phyloP scores from a whole-genome alignment of 2,113 vertebrate species.

The Falcunculus frontatus region DNA sequence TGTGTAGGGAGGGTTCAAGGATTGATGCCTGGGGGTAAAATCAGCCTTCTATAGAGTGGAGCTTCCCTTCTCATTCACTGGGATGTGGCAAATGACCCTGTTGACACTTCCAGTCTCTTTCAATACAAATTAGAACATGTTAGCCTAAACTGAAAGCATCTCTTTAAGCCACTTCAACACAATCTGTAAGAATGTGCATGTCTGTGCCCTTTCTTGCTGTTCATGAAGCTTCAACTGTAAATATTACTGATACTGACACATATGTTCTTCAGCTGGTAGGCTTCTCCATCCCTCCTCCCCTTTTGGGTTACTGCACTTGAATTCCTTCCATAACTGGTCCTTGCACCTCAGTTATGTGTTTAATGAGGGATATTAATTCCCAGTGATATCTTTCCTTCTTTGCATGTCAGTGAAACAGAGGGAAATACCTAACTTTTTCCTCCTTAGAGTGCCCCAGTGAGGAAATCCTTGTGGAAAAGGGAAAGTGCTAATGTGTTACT shows the following conservation, averaged over 20 bases:
- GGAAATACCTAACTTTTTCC: neutral
- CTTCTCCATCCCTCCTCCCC: neutral
- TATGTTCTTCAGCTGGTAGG: constrained; percentile 39
- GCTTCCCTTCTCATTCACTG: neutral
- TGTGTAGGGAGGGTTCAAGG: neutral
- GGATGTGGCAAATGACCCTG: constrained; percentile 3
- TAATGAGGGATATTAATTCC: neutral
- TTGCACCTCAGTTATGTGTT: neutral
- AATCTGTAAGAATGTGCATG: constrained; percentile 43
- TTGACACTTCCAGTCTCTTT: constrained; percentile 32
- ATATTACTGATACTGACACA: constrained; percentile 37
- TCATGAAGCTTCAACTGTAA: constrained; percentile 13
- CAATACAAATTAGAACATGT: constrained; percentile 44
- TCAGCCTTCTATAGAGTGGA: neutral
- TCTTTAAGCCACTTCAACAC: constrained; percentile 40
- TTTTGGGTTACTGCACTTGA: neutral
- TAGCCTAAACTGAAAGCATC: constrained; percentile 47
- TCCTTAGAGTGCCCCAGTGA: neutral
- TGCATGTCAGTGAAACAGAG: neutral
- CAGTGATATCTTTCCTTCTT: neutral
- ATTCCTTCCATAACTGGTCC: neutral
- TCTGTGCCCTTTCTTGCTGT: constrained; percentile 43
- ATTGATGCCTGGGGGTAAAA: neutral
- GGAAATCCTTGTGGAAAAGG: neutral
- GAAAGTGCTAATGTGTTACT: neutral